Conservation (phyloP, 2,113 vertebrate species). For the Bettongia penicillata region DNA sequence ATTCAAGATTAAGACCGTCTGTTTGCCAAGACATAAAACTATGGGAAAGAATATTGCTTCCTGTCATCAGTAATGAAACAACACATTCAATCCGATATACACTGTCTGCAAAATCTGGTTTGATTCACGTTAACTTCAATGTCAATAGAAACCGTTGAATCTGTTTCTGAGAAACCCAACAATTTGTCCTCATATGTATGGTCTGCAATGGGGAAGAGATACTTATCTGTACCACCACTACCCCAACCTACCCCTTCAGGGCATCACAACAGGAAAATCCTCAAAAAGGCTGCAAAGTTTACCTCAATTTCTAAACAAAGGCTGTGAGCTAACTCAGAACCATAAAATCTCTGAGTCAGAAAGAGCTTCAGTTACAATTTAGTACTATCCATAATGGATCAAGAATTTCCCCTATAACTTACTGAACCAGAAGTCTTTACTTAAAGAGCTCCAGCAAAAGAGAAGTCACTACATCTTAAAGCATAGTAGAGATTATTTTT, state of each 20-base stretch:
- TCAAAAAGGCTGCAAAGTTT: not conserved
- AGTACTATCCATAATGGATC: not conserved
- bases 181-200: not conserved
- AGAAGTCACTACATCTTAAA: not conserved
- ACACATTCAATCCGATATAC: not conserved
- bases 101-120: not conserved
- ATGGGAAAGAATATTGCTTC: not conserved
- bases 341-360: not conserved
- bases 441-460: not conserved
- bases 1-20: not conserved
- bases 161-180: slow-evolving; percentile 32
- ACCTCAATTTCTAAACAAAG: not conserved
- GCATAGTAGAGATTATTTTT: not conserved
- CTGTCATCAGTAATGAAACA: not conserved
- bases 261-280: not conserved
- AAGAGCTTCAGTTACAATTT: not conserved
- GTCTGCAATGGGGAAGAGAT: not conserved
- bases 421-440: not conserved
- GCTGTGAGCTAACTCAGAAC: not conserved
- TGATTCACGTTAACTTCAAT: not conserved
- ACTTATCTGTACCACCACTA: not conserved
- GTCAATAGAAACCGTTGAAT: not conserved
- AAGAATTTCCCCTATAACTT: not conserved
- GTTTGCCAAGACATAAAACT: not conserved
- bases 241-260: not conserved